phyloP scores from a whole-genome alignment of 1,140 invertebrate genomes.

The Heliconius congener region DNA sequence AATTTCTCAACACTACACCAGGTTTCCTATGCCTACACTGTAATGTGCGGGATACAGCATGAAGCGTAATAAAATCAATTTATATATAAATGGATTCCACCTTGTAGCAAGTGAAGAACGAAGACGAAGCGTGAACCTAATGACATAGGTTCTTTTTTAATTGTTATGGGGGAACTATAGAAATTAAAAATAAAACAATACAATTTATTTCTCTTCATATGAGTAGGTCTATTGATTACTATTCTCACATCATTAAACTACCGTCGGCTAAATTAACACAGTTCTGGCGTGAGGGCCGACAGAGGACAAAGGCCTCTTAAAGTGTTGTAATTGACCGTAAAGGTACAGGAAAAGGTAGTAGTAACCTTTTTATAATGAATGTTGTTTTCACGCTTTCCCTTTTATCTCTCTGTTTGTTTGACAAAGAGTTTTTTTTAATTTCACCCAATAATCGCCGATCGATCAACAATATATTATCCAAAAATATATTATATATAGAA shows the following conservation, averaged over 20 bases:
- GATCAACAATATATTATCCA: too few relatives aligned
- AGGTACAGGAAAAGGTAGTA: conserved; percentile 25
- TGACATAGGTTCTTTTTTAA: too few relatives aligned
- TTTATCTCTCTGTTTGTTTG: neutral
- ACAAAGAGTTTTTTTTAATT: neutral
- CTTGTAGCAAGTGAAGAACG: too few relatives aligned
- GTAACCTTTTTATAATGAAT: conserved; percentile 5
- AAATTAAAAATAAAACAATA: neutral
- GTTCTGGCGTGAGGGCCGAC: conserved; percentile 31
- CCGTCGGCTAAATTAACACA: conserved; percentile 42
- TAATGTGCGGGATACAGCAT: too few relatives aligned
- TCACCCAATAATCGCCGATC: neutral
- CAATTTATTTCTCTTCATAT: conserved; percentile 14
- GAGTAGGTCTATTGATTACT: conserved; percentile 39
- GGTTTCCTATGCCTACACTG: too few relatives aligned
- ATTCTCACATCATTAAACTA: conserved; percentile 49
- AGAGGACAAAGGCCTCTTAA: conserved; percentile 25
- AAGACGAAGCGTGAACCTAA: too few relatives aligned
- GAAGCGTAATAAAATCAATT: too few relatives aligned
- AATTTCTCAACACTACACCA: too few relatives aligned
- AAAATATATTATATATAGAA: too few relatives aligned
- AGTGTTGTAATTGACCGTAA: conserved; percentile 29
- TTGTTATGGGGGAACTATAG: too few relatives aligned
- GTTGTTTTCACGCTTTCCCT: neutral
- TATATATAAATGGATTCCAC: too few relatives aligned